phyloP scores from a whole-genome alignment of 1,140 invertebrate species.

The Caenorhabditis brenneri region DNA sequence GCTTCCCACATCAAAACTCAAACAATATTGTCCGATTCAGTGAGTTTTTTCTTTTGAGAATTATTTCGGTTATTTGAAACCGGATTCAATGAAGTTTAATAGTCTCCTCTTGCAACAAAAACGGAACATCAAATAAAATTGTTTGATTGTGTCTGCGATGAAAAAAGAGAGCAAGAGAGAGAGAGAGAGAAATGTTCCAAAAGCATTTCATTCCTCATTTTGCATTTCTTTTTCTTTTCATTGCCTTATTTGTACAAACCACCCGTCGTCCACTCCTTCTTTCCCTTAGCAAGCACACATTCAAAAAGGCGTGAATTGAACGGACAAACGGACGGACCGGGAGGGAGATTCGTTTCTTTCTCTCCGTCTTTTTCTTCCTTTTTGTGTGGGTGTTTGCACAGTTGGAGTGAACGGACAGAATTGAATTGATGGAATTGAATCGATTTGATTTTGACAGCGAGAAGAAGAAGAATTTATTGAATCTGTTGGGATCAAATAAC shows the following conservation, averaged over 20 bases:
- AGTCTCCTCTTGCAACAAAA: background rate
- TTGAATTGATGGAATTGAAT: background rate
- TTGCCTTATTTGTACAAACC: background rate
- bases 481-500: no score
- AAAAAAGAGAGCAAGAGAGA: background rate
- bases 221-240: background rate
- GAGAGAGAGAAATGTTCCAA: background rate
- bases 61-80: background rate
- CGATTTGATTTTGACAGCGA: background rate
- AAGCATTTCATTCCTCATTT: background rate
- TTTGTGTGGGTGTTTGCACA: conserved; percentile 23
- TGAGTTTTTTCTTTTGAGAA: background rate
- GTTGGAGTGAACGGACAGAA: conserved; percentile 11
- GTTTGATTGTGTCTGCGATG: no score
- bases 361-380: background rate
- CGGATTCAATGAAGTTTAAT: background rate
- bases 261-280: background rate
- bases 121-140: background rate
- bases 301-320: conserved; percentile 34
- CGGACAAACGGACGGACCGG: no score
- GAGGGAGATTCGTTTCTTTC: background rate
- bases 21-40: background rate
- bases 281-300: background rate
- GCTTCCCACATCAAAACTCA: conserved; percentile 1
- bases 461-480: no score